Conservation (phyloP, 1,140 invertebrate genomes). For the Euwallacea similis region DNA sequence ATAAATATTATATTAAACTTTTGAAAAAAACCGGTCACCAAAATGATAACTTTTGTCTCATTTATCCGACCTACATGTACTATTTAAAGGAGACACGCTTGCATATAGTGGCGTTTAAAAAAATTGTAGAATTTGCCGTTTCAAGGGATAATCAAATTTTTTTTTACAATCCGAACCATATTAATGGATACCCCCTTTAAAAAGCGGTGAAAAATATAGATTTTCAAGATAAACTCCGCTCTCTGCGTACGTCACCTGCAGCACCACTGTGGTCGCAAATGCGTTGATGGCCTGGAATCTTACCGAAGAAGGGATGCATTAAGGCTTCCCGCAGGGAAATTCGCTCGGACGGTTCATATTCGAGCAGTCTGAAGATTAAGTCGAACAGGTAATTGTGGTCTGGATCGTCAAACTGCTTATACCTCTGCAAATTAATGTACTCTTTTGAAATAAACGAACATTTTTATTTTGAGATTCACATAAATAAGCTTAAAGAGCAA, state of each 20-base stretch:
- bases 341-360: conserved; percentile 91
- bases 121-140: no score
- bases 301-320: conserved; percentile 90
- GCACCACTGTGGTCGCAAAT: conserved; percentile 61
- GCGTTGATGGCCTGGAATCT: conserved; percentile 73
- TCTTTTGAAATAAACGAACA: background rate
- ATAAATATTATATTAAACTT: no score
- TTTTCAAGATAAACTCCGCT: conserved; percentile 61
- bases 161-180: background rate
- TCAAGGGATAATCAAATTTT: background rate
- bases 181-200: no score
- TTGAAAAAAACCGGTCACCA: no score
- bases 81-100: no score
- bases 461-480: background rate
- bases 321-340: conserved; percentile 89
- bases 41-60: no score
- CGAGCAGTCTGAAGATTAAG: conserved; percentile 92
- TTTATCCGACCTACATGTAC: no score
- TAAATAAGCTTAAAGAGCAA: no score
- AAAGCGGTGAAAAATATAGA: background rate
- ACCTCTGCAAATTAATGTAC: conserved; percentile 68
- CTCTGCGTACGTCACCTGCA: conserved; percentile 57
- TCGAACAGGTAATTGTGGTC: conserved; percentile 94
- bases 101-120: no score
- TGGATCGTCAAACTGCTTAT: conserved; percentile 83